Evolutionary conservation across 2,888 invertebrate species (phyloP).

Genomic region (Micoletzkya japonica): DNA sequence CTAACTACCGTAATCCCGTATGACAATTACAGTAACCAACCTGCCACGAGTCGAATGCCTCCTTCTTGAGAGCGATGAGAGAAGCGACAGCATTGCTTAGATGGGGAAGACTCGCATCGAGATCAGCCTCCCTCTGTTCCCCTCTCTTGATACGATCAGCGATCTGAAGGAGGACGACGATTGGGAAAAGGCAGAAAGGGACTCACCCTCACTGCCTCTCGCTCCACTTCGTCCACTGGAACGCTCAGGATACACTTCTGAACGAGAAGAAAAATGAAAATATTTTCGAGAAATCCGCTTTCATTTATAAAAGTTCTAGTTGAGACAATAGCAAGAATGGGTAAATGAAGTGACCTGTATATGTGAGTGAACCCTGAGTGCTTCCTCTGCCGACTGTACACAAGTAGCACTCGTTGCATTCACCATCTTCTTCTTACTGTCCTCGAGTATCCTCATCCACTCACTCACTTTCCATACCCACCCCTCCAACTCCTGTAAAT

Average conservation of each 20-base stretch:
- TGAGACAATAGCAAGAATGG: background rate
- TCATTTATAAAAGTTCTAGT: too few species aligned
- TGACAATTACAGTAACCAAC: background rate
- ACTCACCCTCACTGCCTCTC: slow-evolving; percentile 75
- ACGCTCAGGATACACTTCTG: slow-evolving; percentile 89
- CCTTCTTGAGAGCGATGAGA: slow-evolving; percentile 34
- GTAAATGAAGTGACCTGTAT: slow-evolving; percentile 83
- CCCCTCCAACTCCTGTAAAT: slow-evolving; percentile 81
- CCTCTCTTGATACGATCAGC: slow-evolving; percentile 50
- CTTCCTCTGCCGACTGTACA: slow-evolving; percentile 85
- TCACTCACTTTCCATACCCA: slow-evolving; percentile 94
- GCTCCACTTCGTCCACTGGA: slow-evolving; percentile 88
- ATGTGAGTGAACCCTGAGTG: slow-evolving; percentile 88
- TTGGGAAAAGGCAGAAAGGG: background rate
- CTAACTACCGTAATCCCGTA: background rate
- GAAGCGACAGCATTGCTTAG: slow-evolving; percentile 64
- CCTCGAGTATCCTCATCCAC: slow-evolving; percentile 46
- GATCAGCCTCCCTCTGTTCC: slow-evolving; percentile 65
- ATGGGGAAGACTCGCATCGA: slow-evolving; percentile 67
- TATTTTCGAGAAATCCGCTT: background rate
- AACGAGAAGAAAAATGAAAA: slow-evolving; percentile 71
- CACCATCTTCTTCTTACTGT: slow-evolving; percentile 77
- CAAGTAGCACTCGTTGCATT: slow-evolving; percentile 93
- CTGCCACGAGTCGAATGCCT: slow-evolving; percentile 20
- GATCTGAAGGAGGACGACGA: slow-evolving; percentile 3